Evolutionary conservation across 2,888 invertebrate genomes (phyloP).

Genomic region (Clitarchus hookeri): DNA sequence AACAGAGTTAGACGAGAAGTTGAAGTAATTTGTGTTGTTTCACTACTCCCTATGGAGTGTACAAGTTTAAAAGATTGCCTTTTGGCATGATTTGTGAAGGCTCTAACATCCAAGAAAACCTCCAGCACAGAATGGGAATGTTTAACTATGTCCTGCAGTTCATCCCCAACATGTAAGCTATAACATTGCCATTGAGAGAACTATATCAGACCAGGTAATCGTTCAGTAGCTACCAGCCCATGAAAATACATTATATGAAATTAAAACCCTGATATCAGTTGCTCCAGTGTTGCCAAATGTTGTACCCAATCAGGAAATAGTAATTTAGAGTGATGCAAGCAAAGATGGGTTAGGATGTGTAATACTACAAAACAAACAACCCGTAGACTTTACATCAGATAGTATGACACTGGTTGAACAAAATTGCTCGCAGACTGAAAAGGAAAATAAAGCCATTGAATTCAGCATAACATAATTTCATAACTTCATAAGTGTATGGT

Average conservation of each 20-base stretch:
- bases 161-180: not conserved
- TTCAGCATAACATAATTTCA: no score
- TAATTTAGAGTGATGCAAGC: no score
- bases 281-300: no score
- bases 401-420: no score
- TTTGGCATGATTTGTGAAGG: not conserved
- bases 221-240: not conserved
- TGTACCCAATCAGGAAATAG: no score
- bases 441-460: no score
- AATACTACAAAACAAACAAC: no score
- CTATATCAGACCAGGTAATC: slow-evolving; percentile 5
- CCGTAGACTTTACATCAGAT: no score
- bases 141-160: slow-evolving; percentile 17
- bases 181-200: not conserved
- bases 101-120: not conserved
- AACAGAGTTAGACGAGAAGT: not conserved
- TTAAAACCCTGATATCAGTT: not conserved
- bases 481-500: no score
- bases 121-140: not conserved
- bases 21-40: not conserved
- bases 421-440: no score
- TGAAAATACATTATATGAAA: slow-evolving; percentile 22
- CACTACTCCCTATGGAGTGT: not conserved
- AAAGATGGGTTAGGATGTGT: no score
- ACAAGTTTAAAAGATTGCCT: not conserved